Evolutionary conservation across 2,888 invertebrate species (phyloP), one percentile per base, ranked within the genome.

Genomic region (Hydraecia micacea): DNA sequence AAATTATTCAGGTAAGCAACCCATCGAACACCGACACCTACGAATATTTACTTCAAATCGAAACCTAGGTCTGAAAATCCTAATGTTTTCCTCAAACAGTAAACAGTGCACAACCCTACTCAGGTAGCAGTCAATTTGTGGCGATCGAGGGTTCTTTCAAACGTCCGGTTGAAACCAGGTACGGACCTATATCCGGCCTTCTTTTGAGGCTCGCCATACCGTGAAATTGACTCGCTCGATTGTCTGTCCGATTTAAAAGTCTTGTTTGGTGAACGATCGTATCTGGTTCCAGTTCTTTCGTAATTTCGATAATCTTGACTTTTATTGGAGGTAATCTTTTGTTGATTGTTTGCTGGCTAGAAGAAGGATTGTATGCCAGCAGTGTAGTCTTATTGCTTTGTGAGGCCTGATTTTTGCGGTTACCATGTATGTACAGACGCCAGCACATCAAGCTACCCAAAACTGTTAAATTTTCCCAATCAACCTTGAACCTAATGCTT

Each of bases 201-300:
- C 93, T 93, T 95, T 95, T 94, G 93, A 91, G 81, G 89, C 84
- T 86, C 94, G 90, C 88, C 75, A 89, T 86, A 91, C 90, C 95
- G 95, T 95, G 95, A 95, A 95, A 95, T 95, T 95, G 95, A 94
- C 92, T 94, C 92, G 90, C 87, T 87, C 93, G 93, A 95, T 94
- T 95, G 94, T 95, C 94, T 92, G 91, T 88, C 89, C 92, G 90
- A 88, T 86, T 89, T 91, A 92, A 92, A 93, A 91, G 90, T 91
- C 91, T 91, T 92, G 92, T 92, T 93, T 92, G 92, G 79, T 73
- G 85, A 83, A 73, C 83, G 77, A 73, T 60, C 78, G 74, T 55
- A 58, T 36, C 74, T 77, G 69, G 71, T 77, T 67, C 72, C 86
- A 75, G 75, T 81, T 74, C 62, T 74, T 65, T 49, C n/a, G 81